Conservation (phyloP, 2,797 vertebrate species). For the Xenopus petersii region DNA sequence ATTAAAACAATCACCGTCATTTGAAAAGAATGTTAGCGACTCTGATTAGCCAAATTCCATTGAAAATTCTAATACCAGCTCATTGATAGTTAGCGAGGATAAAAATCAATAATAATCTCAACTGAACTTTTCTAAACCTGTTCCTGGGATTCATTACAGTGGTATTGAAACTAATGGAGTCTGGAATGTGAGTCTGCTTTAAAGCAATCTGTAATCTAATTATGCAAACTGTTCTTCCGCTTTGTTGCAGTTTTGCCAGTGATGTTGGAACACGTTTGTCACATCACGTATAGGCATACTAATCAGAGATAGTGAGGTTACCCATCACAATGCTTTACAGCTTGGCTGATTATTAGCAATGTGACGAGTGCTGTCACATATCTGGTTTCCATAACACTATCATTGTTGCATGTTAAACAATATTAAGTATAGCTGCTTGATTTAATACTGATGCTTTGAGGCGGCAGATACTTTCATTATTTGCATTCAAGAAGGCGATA, state of each 20-base stretch:
- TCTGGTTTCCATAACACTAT: not conserved
- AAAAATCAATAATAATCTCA: slow-evolving; percentile 59
- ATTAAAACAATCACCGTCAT: slow-evolving; percentile 10
- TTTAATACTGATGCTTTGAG: too few species aligned
- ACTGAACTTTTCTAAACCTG: slow-evolving; percentile 56
- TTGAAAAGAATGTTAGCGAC: slow-evolving; percentile 46
- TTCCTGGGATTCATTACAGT: slow-evolving; percentile 55
- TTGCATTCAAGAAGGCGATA: too few species aligned
- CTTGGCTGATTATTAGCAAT: not conserved
- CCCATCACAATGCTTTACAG: not conserved
- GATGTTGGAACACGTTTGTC: not conserved
- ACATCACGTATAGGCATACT: not conserved
- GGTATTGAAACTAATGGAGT: slow-evolving; percentile 60
- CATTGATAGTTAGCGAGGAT: slow-evolving; percentile 50
- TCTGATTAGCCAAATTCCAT: slow-evolving; percentile 32
- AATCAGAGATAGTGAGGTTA: not conserved
- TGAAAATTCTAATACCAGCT: slow-evolving; percentile 36
- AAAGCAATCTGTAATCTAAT: slow-evolving; percentile 55
- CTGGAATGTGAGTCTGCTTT: slow-evolving; percentile 58
- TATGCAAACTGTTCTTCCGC: slow-evolving; percentile 55
- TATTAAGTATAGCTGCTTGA: too few species aligned
- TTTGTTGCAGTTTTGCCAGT: not conserved
- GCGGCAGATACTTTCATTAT: too few species aligned
- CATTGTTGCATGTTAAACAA: not conserved
- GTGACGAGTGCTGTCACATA: not conserved